Base-by-base conservation (phyloP, 1,140 invertebrate genomes). In the Neotoxoptera formosana region DNA sequence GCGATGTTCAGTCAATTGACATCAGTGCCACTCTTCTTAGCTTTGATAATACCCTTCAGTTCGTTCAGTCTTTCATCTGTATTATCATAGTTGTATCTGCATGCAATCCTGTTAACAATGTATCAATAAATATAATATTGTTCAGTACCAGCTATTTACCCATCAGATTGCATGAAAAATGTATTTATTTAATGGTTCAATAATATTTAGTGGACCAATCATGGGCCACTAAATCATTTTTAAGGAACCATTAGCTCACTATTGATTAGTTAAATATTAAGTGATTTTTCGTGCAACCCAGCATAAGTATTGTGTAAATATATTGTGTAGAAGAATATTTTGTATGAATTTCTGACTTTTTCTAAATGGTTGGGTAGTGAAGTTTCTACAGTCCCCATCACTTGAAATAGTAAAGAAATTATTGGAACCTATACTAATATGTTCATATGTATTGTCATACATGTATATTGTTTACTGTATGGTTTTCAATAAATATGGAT, bases 81-180 rank as follows among this genome's bases (percentile, higher is more conserved):
- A 48, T 23, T 11, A 20, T 20, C 34, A 34, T 92, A 92, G n/a
- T 84, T 92, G 34, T 92, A 84, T 84, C 91, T n/a, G 76, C 91
- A 92, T 3, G 83, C 2, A 9, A 14, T 9, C 91, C 91, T 92
- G 7, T 25, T 6, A 51, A 83, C 25, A 48, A 81, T 91, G 81
- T 30, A 2, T 56, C 34, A 53, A 90, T 47, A 47, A 87, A 21
- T 67, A 67, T 67, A 67, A 67, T 67, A 30, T 67, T 30, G 30
- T n/a, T n/a, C 25, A 81, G n/a, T 8, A 21, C 1, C 48, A 51
- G 17, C 41, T 4, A 41, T 4, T 41, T 41, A 41, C 41, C 41
- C 41, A 41, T 4, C 41, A 41, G 41, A 4, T 41, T 4, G 41
- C 41, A 41, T 41, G 41, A 41, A 41, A 41, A 41, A 41, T 41